These are phyloP conservation scores for Loripinus fragilis DNA, from an alignment of 2,888 invertebrate genomes.

Conservation along the genomic window DNA sequence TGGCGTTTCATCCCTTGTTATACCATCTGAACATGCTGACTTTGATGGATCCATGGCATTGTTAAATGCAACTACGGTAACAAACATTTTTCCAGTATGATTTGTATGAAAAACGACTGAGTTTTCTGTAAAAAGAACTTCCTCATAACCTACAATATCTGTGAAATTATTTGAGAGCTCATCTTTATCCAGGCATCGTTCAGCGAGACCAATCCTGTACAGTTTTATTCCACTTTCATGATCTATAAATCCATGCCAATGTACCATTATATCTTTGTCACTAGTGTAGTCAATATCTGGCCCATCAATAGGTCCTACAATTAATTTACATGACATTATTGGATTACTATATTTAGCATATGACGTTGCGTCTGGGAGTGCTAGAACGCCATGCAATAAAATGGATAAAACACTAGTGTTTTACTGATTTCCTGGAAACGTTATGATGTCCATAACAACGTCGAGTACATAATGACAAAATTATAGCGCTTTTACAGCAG, in stretches of 20 bases:
- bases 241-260: slow-evolving; percentile 64
- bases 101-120: not conserved
- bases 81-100: slow-evolving; percentile 55
- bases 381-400: no score
- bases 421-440: no score
- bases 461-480: no score
- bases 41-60: slow-evolving; percentile 66
- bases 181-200: slow-evolving; percentile 31
- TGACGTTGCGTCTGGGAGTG: no score
- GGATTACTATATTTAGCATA: no score
- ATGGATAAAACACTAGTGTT: no score
- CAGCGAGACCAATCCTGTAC: slow-evolving; percentile 45
- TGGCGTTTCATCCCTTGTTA: slow-evolving; percentile 56
- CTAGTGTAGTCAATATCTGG: slow-evolving; percentile 64
- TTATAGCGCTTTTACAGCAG: no score
- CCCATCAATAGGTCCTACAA: not conserved
- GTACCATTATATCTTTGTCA: slow-evolving; percentile 27
- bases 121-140: not conserved
- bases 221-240: slow-evolving; percentile 61
- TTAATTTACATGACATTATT: not conserved
- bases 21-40: slow-evolving; percentile 70
- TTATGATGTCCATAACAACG: no score
- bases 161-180: slow-evolving; percentile 16
- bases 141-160: no score
- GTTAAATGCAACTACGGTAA: slow-evolving; percentile 70